These are phyloP conservation scores for Chloroclystis v-ata DNA, from an alignment of 2,888 invertebrate genomes.

Conservation along the genomic window DNA sequence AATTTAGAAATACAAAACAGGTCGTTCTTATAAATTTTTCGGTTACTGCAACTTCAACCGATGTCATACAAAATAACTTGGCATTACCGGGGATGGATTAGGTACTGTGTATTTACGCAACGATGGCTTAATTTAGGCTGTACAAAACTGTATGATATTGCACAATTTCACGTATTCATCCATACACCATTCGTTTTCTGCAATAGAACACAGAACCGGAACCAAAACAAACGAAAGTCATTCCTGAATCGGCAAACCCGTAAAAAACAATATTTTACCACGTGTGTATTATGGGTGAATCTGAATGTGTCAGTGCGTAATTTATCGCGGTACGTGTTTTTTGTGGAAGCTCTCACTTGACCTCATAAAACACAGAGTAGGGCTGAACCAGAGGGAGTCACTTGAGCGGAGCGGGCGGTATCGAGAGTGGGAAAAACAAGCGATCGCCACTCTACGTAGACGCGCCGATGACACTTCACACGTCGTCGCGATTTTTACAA, in stretches of 20 bases:
- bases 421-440: slow-evolving; percentile 76
- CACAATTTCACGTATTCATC: too few relatives aligned
- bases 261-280: slow-evolving; percentile 69
- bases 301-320: slow-evolving; percentile 78
- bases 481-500: slow-evolving; percentile 76
- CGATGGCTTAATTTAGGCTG: too few relatives aligned
- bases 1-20: too few relatives aligned
- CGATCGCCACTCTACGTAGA: slow-evolving; percentile 73
- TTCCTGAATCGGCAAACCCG: slow-evolving; percentile 24
- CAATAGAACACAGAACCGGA: slow-evolving; percentile 8
- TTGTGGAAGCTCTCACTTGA: slow-evolving; percentile 73
- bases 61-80: too few relatives aligned
- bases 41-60: too few relatives aligned
- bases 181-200: background rate
- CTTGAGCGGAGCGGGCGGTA: slow-evolving; percentile 35
- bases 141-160: too few relatives aligned
- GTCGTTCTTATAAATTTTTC: too few relatives aligned
- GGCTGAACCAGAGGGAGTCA: slow-evolving; percentile 62
- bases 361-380: slow-evolving; percentile 75
- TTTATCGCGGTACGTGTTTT: slow-evolving; percentile 74
- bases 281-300: slow-evolving; percentile 73
- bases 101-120: too few relatives aligned
- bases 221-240: slow-evolving; percentile 41
- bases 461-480: slow-evolving; percentile 73
- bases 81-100: too few relatives aligned